Base-by-base conservation (phyloP, 2,113 vertebrate species). In the Syngnathus scovelli region DNA sequence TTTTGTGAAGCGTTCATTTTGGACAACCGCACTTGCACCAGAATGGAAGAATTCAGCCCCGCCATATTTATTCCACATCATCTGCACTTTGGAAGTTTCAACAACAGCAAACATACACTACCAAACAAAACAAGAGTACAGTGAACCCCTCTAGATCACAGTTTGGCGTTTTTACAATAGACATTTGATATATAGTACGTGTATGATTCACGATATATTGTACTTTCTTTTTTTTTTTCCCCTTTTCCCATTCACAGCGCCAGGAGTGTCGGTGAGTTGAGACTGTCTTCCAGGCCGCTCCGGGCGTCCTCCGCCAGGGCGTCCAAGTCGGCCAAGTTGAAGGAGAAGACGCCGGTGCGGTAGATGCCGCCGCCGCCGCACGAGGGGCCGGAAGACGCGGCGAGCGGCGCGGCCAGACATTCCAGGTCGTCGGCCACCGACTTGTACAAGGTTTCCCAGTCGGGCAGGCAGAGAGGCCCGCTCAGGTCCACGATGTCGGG, bases 401-500 rank as follows among this genome's bases (percentile, higher is more conserved):
- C 52, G 77, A 93, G 86, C 0, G 95, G 94, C 1, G 93, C 94
- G 86, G 91, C 94, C 64, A 99, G 90, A 3, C 94, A 93, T 83
- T 96, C 95, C 81, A 96, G 89, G 86, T 95, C 95, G 1, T 82
- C 91, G 6, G 92, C 77, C 83, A 93, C 90, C 1, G 92, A 92
- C 80, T 90, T 89, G 44, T 94, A 94, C 80, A 97, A 88, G 13
- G 96, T 93, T 86, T 99, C 97, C 96, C 95, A 98, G 90, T 99
- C 95, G 66, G 94, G 92, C 41, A 93, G 85, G 16, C 95, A 93
- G 87, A 96, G 93, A 64, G 95, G 94, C 15, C 91, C 84, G 5
- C 89, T 92, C 72, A 98, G 88, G 89, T 99, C 96, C 2, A 12
- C 21, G 72, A 98, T 92, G 89, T 98, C 96, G 0, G 96, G 96